Evolutionary conservation across 2,113 vertebrate genomes (phyloP), one percentile per base, ranked within the genome.

Genomic region (Percopsis transmontana): DNA sequence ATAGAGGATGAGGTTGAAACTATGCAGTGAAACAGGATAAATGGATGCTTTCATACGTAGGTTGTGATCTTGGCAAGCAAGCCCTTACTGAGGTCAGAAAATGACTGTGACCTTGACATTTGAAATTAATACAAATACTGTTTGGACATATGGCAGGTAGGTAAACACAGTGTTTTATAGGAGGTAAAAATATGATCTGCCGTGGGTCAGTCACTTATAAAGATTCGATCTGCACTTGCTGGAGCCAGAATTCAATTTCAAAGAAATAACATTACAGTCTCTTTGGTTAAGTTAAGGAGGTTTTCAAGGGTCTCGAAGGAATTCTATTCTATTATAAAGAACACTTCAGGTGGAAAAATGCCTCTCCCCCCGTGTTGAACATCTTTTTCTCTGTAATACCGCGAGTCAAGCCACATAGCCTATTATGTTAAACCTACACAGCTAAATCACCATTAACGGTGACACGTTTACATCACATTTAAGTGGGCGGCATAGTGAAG

Each of bases 211-310:
- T 65, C 8, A 0, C 38, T 69, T 63, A 55, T 41, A 12, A 20
- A 14, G 5, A 53, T 20, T 16, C 40, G 11, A 5, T 14, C 0
- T 44, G 23, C 39, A 20, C 24, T 18, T 44, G 41, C 50, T 63
- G 53, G 59, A 60, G 27, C 50, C 39, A 44, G 19, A 27, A 45
- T 51, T 53, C 58, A 5, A n/a, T 48, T 48, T 48, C 16, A 48
- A 19, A 48, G 7, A 62, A 19, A 33, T 65, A 57, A 69, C 53
- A 58, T 66, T 57, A 62, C 20, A 58, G 18, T 62, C 44, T 51
- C 40, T 72, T 69, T 51, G 45, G 20, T n/a, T 1, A 1, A 60
- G 21, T 42, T 54, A 33, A 68, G 54, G 52, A 13, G 5, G 27
- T 48, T 74, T 51, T 44, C 0, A 3, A 39, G 33, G 19, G 56